Evolutionary conservation across 2,888 invertebrate genomes (phyloP), one percentile per base, ranked within the genome.

Genomic region (Eupithecia exiguata): DNA sequence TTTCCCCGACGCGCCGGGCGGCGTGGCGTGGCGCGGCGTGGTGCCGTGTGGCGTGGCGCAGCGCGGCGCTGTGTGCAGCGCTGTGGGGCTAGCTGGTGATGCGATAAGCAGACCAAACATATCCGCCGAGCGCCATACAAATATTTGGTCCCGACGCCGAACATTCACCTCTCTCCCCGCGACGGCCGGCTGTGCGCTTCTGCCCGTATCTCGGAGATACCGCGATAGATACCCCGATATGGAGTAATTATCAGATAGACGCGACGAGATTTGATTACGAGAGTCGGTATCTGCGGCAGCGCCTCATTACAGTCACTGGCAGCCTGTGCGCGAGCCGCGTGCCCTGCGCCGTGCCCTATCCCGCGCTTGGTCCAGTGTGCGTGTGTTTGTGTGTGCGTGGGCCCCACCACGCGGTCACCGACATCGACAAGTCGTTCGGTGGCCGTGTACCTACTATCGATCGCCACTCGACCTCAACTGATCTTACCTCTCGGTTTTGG

Each of bases 401-500:
- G 58, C 14, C 62, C 3, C 25, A 0, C 35, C 65, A 4, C 40
- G 21, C 18, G 46, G 35, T 16, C 10, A 14, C 66, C n/a, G n/a
- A n/a, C 49, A n/a, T n/a, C 49, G 49, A n/a, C 9, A 10, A 62
- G 74, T 16, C 68, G 40, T 30, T 67, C 71, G 86, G 89, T 89
- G 88, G 81, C 85, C 89, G 4, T 3, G 30, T n/a, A n/a, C n/a
- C 30, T 89, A 89, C 91, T 91, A 92, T 92, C 88, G 92, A 91
- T 88, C 89, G 90, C 88, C 90, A 90, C 88, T 88, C 91, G 89
- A 83, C 89, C 89, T 92, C 91, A 86, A 88, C 87, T 82, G 90
- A 91, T 90, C 89, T 93, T 93, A 94, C 93, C 93, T 87, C 86
- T 90, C 91, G 91, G 91, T 91, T 92, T 92, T 91, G 84, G 86